Percentiles rank a stretch among this genome's conserved stretches.
Evolutionary conservation across 2,888 invertebrate genomes (phyloP).

Genomic region (Dendrolimus houi): DNA sequence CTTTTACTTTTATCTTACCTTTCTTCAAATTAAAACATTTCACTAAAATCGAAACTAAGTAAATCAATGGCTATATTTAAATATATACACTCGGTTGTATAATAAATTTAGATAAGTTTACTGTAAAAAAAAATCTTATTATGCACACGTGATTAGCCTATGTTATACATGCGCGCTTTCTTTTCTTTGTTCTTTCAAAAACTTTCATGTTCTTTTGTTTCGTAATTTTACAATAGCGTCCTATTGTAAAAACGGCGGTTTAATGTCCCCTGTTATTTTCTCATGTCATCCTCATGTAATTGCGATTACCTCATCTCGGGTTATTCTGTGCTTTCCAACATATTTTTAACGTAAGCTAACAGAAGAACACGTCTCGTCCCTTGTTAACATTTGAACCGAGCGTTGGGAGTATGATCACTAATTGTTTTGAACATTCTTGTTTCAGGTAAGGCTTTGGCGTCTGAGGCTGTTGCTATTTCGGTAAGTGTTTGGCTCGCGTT

Average conservation of each 20-base stretch:
- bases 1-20: slow-evolving; percentile 14
- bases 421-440: slow-evolving; percentile 33
- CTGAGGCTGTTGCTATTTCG: slow-evolving; percentile 20
- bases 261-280: slow-evolving; percentile 44
- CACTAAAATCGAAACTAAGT: slow-evolving; percentile 13
- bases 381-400: slow-evolving; percentile 42
- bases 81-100: not conserved
- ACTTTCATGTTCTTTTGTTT: slow-evolving; percentile 64
- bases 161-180: slow-evolving; percentile 47
- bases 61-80: slow-evolving; percentile 10
- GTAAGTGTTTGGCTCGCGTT: slow-evolving; percentile 32
- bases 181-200: slow-evolving; percentile 42
- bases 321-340: slow-evolving; percentile 40
- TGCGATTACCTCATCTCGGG: slow-evolving; percentile 46
- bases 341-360: slow-evolving; percentile 18
- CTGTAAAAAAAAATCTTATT: slow-evolving; percentile 16
- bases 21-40: not conserved
- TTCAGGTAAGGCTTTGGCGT: slow-evolving; percentile 50
- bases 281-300: slow-evolving; percentile 51
- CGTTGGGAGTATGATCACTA: slow-evolving; percentile 4
- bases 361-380: slow-evolving; percentile 27
- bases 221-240: slow-evolving; percentile 54
- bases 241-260: slow-evolving; percentile 53
- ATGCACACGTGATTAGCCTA: slow-evolving; percentile 39
- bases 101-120: slow-evolving; percentile 21